phyloP scores from a whole-genome alignment of 2,113 vertebrate genomes.

The Anthoscopus minutus region DNA sequence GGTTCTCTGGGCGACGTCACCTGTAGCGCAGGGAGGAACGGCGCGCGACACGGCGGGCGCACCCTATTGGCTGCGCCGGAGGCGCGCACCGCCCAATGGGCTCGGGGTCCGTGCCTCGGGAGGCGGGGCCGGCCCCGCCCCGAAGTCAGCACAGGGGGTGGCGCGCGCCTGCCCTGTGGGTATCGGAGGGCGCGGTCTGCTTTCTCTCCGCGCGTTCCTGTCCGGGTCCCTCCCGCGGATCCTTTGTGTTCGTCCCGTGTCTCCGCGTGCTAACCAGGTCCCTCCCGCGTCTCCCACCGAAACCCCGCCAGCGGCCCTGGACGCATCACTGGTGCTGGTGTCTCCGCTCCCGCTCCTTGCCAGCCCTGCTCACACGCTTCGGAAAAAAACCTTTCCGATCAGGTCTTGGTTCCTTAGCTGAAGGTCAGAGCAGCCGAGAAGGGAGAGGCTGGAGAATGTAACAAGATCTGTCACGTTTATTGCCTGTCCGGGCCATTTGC shows the following conservation, averaged over 20 bases:
- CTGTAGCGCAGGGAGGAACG: accelerated
- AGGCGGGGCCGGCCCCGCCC: accelerated
- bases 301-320: accelerated
- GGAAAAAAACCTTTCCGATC: accelerated
- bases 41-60: neutral
- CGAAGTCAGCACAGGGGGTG: accelerated
- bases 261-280: too few species aligned
- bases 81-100: neutral
- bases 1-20: accelerated
- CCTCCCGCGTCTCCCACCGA: too few species aligned
- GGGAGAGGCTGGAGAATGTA: neutral
- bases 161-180: accelerated
- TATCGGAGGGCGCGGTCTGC: accelerated
- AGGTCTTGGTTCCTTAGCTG: too few species aligned
- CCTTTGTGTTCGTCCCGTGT: neutral
- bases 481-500: neutral
- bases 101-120: neutral
- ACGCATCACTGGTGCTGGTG: neutral
- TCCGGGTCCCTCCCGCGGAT: too few species aligned
- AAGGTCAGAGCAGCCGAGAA: neutral
- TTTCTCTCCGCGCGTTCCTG: too few species aligned
- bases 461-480: accelerated
- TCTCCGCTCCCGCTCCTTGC: neutral
- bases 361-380: accelerated
- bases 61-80: neutral